phyloP scores from a whole-genome alignment of 2,888 invertebrate genomes.

The Punctoribates punctum region DNA sequence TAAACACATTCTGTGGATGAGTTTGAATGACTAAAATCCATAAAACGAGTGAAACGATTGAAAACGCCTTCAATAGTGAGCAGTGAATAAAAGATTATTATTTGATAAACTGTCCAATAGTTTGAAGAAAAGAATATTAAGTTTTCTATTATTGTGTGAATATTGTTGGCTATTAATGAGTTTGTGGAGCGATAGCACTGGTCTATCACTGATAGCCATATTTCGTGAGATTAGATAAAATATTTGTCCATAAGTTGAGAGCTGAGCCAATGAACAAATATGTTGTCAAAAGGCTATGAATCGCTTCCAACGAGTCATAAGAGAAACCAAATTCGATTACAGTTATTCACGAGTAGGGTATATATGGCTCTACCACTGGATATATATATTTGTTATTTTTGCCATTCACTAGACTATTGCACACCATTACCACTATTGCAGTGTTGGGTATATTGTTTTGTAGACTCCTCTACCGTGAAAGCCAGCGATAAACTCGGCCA shows the following conservation, averaged over 20 bases:
- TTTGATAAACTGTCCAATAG: slow-evolving; percentile 19
- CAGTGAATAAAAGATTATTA: not conserved
- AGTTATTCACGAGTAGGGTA: not conserved
- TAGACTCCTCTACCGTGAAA: slow-evolving; percentile 26
- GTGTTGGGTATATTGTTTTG: slow-evolving; percentile 27
- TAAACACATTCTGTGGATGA: not conserved
- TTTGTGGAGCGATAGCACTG: not conserved
- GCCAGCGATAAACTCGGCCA: not conserved
- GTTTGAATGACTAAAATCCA: slow-evolving; percentile 10
- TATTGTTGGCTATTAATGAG: slow-evolving; percentile 27
- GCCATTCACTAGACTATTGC: not conserved
- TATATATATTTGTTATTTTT: not conserved
- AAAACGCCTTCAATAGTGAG: slow-evolving; percentile 7
- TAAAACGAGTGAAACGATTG: not conserved
- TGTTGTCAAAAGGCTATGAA: slow-evolving; percentile 12
- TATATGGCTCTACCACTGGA: not conserved
- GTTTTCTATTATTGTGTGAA: slow-evolving; percentile 17
- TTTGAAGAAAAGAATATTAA: slow-evolving; percentile 2
- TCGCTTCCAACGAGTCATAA: slow-evolving; percentile 11
- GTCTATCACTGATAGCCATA: not conserved
- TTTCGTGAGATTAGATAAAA: slow-evolving; percentile 21
- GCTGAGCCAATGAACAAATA: too few species aligned
- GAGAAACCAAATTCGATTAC: slow-evolving; percentile 20
- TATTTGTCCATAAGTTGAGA: slow-evolving; percentile 17
- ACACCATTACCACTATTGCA: not conserved